Percentiles rank a stretch among this genome's conserved stretches.
Evolutionary conservation across 2,113 vertebrate genomes (phyloP).

Genomic region (Myiozetetes cayanensis): DNA sequence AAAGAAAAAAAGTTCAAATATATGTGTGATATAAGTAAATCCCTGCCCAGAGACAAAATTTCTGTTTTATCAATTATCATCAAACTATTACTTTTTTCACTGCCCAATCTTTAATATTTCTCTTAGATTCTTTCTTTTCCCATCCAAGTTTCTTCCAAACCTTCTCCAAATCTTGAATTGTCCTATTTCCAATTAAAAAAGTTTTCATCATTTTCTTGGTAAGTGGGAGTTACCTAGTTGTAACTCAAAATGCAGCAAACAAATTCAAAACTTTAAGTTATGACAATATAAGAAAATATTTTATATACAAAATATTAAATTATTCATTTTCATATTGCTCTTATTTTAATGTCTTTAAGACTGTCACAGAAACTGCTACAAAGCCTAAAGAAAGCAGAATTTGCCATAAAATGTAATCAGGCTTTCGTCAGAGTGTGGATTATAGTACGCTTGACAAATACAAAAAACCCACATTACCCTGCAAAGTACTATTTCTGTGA

Average conservation of each 20-base stretch:
- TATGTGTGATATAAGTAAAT: background rate
- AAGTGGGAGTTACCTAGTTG: background rate
- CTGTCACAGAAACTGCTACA: background rate
- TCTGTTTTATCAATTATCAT: background rate
- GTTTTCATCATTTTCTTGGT: background rate
- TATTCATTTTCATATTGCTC: background rate
- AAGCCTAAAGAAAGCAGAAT: background rate
- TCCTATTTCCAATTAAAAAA: background rate
- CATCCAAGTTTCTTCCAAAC: background rate
- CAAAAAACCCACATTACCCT: background rate
- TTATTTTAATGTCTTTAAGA: background rate
- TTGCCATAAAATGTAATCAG: conserved; percentile 22
- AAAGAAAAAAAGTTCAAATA: background rate
- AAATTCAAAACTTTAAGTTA: background rate
- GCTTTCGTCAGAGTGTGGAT: background rate
- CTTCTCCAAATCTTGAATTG: background rate
- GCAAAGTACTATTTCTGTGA: background rate
- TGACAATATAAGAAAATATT: background rate
- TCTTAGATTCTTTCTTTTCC: background rate
- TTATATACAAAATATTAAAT: background rate
- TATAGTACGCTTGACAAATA: background rate
- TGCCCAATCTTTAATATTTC: background rate
- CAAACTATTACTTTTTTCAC: background rate
- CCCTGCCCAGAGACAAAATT: background rate
- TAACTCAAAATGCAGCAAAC: background rate